These are phyloP conservation scores for Coendou prehensilis DNA, from an alignment of 2,797 vertebrate genomes.

Conservation along the genomic window DNA sequence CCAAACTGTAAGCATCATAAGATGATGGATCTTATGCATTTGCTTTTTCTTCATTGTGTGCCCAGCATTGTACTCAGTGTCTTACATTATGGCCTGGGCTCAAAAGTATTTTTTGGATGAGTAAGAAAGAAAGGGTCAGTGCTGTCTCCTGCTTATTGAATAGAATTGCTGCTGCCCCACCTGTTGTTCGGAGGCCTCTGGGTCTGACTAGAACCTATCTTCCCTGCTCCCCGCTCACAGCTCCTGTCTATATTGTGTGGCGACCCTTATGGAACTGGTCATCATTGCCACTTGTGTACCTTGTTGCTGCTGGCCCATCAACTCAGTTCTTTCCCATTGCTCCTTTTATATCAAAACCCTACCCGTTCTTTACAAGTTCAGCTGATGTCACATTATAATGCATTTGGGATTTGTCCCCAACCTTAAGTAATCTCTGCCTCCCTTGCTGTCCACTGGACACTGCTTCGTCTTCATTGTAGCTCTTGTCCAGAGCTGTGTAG, in stretches of 20 bases:
- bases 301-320: not conserved
- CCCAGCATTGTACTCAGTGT: not conserved
- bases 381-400: not conserved
- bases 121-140: not conserved
- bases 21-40: not conserved
- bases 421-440: not conserved
- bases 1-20: not conserved
- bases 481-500: not conserved
- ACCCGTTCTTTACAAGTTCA: not conserved
- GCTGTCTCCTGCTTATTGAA: not conserved
- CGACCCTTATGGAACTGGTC: not conserved
- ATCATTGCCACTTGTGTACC: fast-evolving
- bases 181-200: not conserved
- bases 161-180: not conserved
- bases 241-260: too few species aligned
- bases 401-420: not conserved
- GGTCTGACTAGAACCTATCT: not conserved
- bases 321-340: not conserved
- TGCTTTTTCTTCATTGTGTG: not conserved
- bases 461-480: not conserved
- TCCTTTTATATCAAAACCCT: not conserved
- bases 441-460: not conserved
- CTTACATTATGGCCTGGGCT: not conserved
- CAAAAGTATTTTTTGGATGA: not conserved
- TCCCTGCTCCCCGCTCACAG: not conserved